Evolutionary conservation across 2,797 vertebrate genomes (phyloP).

Genomic region (Alauda arvensis): DNA sequence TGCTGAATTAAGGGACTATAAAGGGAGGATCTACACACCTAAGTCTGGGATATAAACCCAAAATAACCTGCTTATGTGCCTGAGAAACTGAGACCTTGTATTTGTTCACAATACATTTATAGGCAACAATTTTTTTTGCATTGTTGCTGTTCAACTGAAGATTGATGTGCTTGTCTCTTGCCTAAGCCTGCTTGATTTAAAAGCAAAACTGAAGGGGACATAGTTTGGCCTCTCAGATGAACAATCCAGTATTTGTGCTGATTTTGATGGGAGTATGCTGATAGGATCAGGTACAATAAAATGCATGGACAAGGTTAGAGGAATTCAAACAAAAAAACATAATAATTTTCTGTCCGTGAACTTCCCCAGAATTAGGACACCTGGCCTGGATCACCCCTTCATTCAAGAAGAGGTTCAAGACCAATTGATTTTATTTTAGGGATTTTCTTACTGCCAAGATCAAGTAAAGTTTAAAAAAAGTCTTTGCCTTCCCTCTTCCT

Average conservation of each 20-base stretch:
- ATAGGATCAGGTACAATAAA: background rate
- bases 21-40: background rate
- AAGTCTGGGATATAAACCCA: background rate
- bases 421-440: background rate
- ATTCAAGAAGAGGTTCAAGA: background rate
- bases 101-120: background rate
- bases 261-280: background rate
- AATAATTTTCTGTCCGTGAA: background rate
- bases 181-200: background rate
- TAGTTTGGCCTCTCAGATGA: background rate
- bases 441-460: background rate
- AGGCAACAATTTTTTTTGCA: background rate
- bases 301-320: background rate
- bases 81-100: background rate
- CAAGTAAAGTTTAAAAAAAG: background rate
- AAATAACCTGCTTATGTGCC: background rate
- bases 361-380: background rate
- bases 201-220: background rate
- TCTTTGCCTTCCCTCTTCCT: background rate
- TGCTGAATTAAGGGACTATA: background rate
- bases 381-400: background rate
- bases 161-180: background rate
- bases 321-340: rapidly evolving
- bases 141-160: background rate
- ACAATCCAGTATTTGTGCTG: background rate